Base-by-base conservation (phyloP, 2,113 vertebrate species). In the Sardina pilchardus region DNA sequence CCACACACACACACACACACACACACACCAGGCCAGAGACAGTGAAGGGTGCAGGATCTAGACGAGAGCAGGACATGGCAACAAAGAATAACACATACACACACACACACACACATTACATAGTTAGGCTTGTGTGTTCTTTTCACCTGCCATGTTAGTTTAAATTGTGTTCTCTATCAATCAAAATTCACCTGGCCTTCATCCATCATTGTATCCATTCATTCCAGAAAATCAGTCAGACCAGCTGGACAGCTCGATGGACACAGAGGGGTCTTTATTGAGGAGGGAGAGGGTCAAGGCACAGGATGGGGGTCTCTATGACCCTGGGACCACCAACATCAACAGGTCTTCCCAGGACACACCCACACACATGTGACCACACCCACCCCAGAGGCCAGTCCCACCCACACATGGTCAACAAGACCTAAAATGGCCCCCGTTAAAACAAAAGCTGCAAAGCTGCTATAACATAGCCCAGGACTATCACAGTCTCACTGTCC, bases 241-340 rank as follows among this genome's bases (percentile, higher is more conserved):
- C 12, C 30, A 36, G 71, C 3, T 36, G 4, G 26, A 39, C 12
- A 78, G 30, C 30, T 78, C 36, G 71, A 78, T 78, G 71, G 71
- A 78, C 71, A 82, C 81, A 56, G 59, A 84, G 42, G 19, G 71
- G 81, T n/a, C 81, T 93, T 91, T 91, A 91, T 90, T 78, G 92
- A 87, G 47, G 88, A 82, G 26, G 88, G 44, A 42, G 71, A 84
- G 85, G 56, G 85, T 83, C 59, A 90, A 92, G 91, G 91, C 90
- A 92, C 89, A 85, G 84, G 81, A 86, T 87, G 86, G 81, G 82
- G 81, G 81, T 84, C 67, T 88, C 48, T 82, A 84, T 85, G 82
- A 82, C 84, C 71, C 30, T 78, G 34, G 30, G 30, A 78, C 34
- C 71, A 36, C 30, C 34, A 78, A 17, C 14, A 0, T 78, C 30